phyloP scores from a whole-genome alignment of 2,113 vertebrate species.

The Turdus rufiventris region DNA sequence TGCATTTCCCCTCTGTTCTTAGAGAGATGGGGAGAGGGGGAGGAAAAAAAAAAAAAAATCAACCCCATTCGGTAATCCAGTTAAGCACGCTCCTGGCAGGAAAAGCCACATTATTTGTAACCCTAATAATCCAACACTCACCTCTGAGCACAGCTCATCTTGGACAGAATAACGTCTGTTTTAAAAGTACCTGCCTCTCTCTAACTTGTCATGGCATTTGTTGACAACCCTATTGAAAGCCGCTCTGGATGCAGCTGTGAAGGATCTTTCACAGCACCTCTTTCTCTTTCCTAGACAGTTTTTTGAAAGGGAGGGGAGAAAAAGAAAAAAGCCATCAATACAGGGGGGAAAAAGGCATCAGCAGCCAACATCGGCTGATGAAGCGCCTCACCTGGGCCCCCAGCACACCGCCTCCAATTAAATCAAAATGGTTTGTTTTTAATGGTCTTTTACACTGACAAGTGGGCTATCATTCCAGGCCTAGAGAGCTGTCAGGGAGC shows the following conservation, averaged over 20 bases:
- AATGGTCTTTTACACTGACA: slow-evolving; percentile 99
- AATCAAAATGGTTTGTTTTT: slow-evolving; percentile 99
- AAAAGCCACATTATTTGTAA: slow-evolving; percentile 45
- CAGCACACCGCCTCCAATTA: slow-evolving; percentile 96
- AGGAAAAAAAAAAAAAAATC: background rate
- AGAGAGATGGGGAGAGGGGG: background rate
- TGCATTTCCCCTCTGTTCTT: background rate
- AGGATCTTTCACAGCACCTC: slow-evolving; percentile 55
- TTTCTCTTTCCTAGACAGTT: slow-evolving; percentile 64
- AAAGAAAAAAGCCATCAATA: slow-evolving; percentile 47
- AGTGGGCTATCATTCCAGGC: slow-evolving; percentile 99
- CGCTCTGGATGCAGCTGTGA: slow-evolving; percentile 13
- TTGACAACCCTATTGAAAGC: slow-evolving; percentile 73
- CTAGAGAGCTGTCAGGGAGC: slow-evolving; percentile 96
- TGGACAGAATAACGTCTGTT: slow-evolving; percentile 52
- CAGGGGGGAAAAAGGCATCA: slow-evolving; percentile 50
- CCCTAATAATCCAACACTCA: slow-evolving; percentile 26
- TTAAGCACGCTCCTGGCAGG: background rate
- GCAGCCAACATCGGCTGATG: slow-evolving; percentile 66
- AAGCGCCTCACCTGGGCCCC: slow-evolving; percentile 83
- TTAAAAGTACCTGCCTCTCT: slow-evolving; percentile 37
- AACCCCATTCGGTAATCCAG: background rate
- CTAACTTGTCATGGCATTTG: slow-evolving; percentile 59
- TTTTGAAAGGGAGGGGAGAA: slow-evolving; percentile 58
- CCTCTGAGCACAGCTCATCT: slow-evolving; percentile 8